These are phyloP conservation scores for Pocillopora damicornis DNA, from an alignment of 64 coral and sea anemone species.

Conservation along the genomic window DNA sequence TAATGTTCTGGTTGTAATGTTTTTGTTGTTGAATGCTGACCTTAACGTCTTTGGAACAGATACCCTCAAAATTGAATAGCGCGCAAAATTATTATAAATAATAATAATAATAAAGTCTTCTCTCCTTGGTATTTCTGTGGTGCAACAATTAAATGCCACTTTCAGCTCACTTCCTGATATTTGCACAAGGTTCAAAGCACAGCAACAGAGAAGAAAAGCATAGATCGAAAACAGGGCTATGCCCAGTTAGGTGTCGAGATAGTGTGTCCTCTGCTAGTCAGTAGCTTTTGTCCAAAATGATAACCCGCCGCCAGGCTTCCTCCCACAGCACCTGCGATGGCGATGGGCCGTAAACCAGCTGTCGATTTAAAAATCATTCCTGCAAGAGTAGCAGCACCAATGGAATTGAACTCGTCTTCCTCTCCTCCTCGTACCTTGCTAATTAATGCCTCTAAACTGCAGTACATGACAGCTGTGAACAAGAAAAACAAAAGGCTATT, in stretches of 20 bases:
- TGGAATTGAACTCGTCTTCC: slow-evolving; percentile 88
- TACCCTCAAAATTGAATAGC: not conserved
- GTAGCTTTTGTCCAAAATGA: slow-evolving; percentile 93
- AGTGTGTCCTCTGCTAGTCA: slow-evolving; percentile 74
- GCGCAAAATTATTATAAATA: not conserved
- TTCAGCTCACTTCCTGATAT: no score
- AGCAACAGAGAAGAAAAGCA: not conserved
- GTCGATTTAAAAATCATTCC: slow-evolving; percentile 97
- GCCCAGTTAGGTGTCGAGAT: slow-evolving; percentile 95
- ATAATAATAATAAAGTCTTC: not conserved
- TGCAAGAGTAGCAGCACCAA: slow-evolving; percentile 75
- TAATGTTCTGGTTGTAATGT: not conserved
- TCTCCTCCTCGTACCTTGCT: slow-evolving; percentile 84
- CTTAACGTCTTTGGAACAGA: not conserved
- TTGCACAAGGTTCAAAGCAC: not conserved
- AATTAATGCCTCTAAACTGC: slow-evolving; percentile 86
- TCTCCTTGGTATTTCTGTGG: not conserved
- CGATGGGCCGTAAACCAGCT: slow-evolving; percentile 88
- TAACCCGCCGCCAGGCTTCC: slow-evolving; percentile 75
- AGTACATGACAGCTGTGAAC: slow-evolving; percentile 88
- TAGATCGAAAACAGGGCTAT: not conserved
- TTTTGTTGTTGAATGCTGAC: not conserved
- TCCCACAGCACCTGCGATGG: slow-evolving; percentile 84
- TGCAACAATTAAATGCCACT: no score
- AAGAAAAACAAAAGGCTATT: not conserved